Base-by-base conservation (phyloP, 2,888 invertebrate species). In the Galerucella pusilla region DNA sequence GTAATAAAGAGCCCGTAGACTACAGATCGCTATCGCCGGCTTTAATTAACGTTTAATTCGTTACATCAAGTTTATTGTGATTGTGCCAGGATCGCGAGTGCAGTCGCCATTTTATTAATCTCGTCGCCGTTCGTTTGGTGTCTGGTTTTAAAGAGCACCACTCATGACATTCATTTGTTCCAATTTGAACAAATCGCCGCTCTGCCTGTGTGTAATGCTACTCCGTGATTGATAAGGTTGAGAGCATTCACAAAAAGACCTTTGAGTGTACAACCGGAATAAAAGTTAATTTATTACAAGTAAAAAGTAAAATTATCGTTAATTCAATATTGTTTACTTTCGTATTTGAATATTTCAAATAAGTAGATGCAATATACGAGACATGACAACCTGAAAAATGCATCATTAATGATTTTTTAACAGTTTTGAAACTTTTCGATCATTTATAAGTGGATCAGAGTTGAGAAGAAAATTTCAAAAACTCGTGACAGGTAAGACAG, bases 41-140 rank as follows among this genome's bases (percentile, higher is more conserved):
- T 75, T 75, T 72, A 75, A 75, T 75, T 72, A 75, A 72, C 68
- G 64, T 63, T 75, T 35, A 72, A 75, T 75, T 75, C 63, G 72
- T 75, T 64, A 68, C 75, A 59, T 63, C 75, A 68, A 75, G 67
- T 75, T 75, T 75, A 75, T 75, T 75, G 72, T 75, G 75, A 68
- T 68, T 72, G 64, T 20, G 64, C 20, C 46, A 5, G 46, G 46
- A 46, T 45, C 45, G 46, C 45, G 64, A 65, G 46, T 65, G 20
- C 35, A 35, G 61, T 61, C 61, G 61, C 64, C 64, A 65, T 65
- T 65, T 65, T 45, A 65, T 65, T 65, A 65, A 65, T 65, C 42
- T 65, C 46, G 46, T 65, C 45, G 64, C 20, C 64, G 64, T 65
- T 65, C 64, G 46, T 46, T 65, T 65, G 16, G 64, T 46, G 42